Conservation (phyloP, 2,113 vertebrate genomes). For the Mugil cephalus region DNA sequence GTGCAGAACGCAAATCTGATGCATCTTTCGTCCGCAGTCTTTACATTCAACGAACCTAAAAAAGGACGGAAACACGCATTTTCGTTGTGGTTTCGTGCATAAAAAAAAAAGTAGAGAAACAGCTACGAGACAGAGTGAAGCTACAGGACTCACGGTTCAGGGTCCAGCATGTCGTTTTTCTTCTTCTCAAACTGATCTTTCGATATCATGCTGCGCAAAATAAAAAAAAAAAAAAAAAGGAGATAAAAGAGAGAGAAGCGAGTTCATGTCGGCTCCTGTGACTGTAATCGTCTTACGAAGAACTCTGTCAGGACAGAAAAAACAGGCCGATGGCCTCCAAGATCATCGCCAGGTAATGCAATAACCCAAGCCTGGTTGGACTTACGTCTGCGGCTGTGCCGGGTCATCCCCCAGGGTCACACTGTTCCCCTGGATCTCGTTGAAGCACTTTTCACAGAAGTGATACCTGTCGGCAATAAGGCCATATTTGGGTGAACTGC, state of each 20-base stretch:
- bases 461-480: conserved; percentile 99
- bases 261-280: conserved; percentile 17
- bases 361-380: conserved; percentile 20
- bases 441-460: conserved; percentile 99
- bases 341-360: conserved; percentile 1
- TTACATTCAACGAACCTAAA: conserved; percentile 98
- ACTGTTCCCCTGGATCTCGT: conserved; percentile 99
- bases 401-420: conserved; percentile 99
- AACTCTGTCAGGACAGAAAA: conserved; percentile 11
- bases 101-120: neutral
- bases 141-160: conserved; percentile 93
- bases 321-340: conserved; percentile 7
- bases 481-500: conserved; percentile 97
- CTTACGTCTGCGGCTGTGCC: conserved; percentile 98
- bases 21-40: conserved; percentile 99
- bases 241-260: conserved; percentile 3
- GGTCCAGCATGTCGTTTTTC: conserved; percentile 97
- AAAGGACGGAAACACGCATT: conserved; percentile 14
- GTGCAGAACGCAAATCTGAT: conserved; percentile 99
- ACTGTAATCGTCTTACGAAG: neutral
- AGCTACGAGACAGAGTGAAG: neutral
- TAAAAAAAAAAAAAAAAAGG: conserved; percentile 10
- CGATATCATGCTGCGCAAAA: conserved; percentile 89
- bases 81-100: neutral
- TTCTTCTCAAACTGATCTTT: conserved; percentile 99